Base-by-base conservation (phyloP, 2,113 vertebrate genomes). In the Ptyas mucosa region DNA sequence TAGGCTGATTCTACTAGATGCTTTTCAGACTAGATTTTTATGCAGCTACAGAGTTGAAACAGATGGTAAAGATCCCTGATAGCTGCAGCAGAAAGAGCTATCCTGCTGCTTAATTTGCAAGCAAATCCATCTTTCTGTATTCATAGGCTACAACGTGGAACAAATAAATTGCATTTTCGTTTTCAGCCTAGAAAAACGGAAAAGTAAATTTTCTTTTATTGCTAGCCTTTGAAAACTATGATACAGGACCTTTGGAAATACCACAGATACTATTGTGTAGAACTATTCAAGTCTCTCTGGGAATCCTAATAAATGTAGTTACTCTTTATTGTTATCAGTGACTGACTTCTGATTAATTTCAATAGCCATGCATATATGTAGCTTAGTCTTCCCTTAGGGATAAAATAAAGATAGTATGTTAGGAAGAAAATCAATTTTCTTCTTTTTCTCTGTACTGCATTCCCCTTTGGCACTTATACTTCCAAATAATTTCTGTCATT, bases 321-420 rank as follows among this genome's bases (percentile, higher is more conserved):
- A 23, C 61, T 88, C 89, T 26, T 69, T 0, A 0, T 46, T 0
- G 1, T 43, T 91, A 55, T 52, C 46, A 93, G 0, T 61, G 0
- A 10, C 29, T 89, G 15, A 8, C 91, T 93, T 89, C 3, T 0
- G 39, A 55, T 61, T 2, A n/a, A 18, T 85, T 95, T 34, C 51
- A 93, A 61, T 26, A 94, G 94, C 90, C 29, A 85, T 18, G 29
- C 53, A 2, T 89, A 85, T 89, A 39, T 87, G 18, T 43, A 85
- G 88, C 89, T 39, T 39, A 61, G 61, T 54, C 43, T 94, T 14
- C 61, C 75, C 87, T 93, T 93, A 89, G 94, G 29, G 15, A 53
- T 85, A 88, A 94, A 92, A 90, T 85, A 46, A 92, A 85, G 57
- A 23, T 29, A n/a, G 11, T 23, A 91, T 88, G 46, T 55, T 11